Conservation (phyloP, 1,140 invertebrate species). For the Dendroctonus valens region DNA sequence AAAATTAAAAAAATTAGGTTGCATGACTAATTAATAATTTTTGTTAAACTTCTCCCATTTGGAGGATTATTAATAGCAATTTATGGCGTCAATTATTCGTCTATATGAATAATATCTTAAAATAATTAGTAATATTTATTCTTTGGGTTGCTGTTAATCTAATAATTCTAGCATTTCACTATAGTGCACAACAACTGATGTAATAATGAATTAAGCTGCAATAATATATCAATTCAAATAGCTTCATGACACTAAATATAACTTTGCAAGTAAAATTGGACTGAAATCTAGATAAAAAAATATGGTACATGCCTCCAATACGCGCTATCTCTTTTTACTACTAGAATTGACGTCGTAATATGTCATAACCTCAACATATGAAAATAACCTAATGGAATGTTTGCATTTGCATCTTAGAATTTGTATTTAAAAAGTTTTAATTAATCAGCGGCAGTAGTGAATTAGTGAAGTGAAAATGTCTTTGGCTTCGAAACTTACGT, state of each 20-base stretch:
- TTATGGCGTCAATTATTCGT: background rate
- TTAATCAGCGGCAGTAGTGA: background rate
- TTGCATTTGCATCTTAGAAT: background rate
- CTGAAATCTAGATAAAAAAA: too few species aligned
- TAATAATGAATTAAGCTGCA: too few species aligned
- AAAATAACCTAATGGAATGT: background rate
- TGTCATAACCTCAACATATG: background rate
- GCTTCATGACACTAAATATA: too few species aligned
- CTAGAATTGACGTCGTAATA: background rate
- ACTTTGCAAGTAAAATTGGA: too few species aligned
- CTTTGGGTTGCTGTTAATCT: too few species aligned
- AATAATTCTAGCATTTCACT: too few species aligned
- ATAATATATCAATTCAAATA: too few species aligned
- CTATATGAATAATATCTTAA: background rate
- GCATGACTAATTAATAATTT: background rate
- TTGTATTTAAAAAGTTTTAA: background rate
- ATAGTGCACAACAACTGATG: too few species aligned
- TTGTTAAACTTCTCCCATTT: background rate
- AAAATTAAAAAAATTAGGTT: background rate
- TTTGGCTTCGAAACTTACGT: conserved; percentile 55
- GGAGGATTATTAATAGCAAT: background rate
- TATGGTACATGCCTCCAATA: too few species aligned
- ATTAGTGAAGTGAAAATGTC: conserved; percentile 52
- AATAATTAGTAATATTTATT: too few species aligned
- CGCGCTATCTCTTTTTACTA: background rate